Evolutionary conservation across 2,888 invertebrate genomes (phyloP).

Genomic region (Tetanocera ferruginea): DNA sequence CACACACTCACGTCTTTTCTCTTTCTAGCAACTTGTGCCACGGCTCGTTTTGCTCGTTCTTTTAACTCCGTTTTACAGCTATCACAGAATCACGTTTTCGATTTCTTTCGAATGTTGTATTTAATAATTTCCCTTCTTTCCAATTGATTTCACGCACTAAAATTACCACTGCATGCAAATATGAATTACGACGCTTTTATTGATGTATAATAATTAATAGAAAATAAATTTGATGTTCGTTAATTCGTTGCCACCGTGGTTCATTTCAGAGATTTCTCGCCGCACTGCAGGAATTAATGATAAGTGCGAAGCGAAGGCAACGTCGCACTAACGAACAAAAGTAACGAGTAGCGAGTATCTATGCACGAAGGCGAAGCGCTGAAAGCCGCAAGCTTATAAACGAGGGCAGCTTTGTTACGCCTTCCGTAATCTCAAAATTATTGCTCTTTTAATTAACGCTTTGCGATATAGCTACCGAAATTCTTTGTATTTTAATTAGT

Average conservation of each 20-base stretch:
- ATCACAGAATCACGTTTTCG: constrained; percentile 19
- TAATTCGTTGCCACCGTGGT: constrained; percentile 31
- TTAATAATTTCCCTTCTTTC: neutral
- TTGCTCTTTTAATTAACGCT: too few relatives aligned
- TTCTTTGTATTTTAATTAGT: too few relatives aligned
- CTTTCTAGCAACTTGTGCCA: constrained; percentile 13
- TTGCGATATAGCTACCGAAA: too few relatives aligned
- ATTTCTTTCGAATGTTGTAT: neutral
- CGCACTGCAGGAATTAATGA: constrained; percentile 14
- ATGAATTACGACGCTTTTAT: neutral
- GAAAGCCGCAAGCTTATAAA: too few relatives aligned
- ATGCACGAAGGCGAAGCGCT: too few relatives aligned
- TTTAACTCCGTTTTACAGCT: constrained; percentile 26
- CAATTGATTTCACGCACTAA: neutral
- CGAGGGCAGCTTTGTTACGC: too few relatives aligned
- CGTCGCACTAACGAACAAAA: neutral
- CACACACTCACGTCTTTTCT: constrained; percentile 28
- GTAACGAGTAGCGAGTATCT: constrained; percentile 7
- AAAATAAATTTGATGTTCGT: neutral
- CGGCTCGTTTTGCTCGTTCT: neutral
- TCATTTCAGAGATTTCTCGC: constrained; percentile 27
- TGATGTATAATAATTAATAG: neutral
- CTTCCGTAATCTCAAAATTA: too few relatives aligned
- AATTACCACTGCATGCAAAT: neutral
- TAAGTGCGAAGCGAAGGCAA: neutral